These are phyloP conservation scores for fruit fly (Drosophila melanogaster) DNA, from an alignment of 1,140 invertebrate species.

Conservation along the genomic window Release_6_plus_ISO1_MT NT_037436.4:12746501-12747000, in stretches of 20 bases:
- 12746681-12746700: conserved; percentile 60
- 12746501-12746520: conserved; percentile 4
- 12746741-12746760: conserved; percentile 62
- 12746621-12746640: conserved; percentile 66
- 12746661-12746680: conserved; percentile 64
- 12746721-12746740: conserved; percentile 82
- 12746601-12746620: conserved; percentile 23
- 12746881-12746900: conserved; percentile 54
- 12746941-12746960: conserved; percentile 85
- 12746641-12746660: conserved; percentile 61
- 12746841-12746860: conserved; percentile 1
- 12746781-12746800: conserved; percentile 58
- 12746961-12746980: conserved; percentile 92
- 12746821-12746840: conserved; percentile 67
- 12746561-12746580: neutral
- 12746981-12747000: conserved; percentile 95
- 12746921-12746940: conserved; percentile 77
- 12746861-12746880: neutral
- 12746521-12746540: conserved; percentile 13
- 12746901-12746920: conserved; percentile 77
- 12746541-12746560: neutral
- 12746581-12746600: neutral
- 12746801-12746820: conserved; percentile 71
- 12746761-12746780: conserved; percentile 72
- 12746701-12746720: conserved; percentile 66